Percentiles rank a stretch among this genome's conserved stretches.
These are phyloP conservation scores for Zingel zingel DNA, from an alignment of 2,113 vertebrate species.

Conservation along the genomic window DNA sequence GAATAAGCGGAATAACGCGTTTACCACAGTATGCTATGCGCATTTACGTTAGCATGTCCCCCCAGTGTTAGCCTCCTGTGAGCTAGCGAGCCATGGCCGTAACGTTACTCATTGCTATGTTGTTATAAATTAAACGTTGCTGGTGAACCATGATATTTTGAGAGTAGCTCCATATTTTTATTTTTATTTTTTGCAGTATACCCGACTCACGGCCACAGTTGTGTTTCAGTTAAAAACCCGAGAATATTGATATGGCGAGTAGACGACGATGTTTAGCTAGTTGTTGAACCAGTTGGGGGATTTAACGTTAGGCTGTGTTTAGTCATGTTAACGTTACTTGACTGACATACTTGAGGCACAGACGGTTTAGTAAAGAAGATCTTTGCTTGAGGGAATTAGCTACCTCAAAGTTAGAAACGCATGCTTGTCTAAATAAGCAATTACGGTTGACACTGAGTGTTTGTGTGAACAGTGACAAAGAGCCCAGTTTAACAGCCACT, in stretches of 20 bases:
- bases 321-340: background rate
- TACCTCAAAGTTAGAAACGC: conserved; percentile 4
- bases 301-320: conserved; percentile 16
- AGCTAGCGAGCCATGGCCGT: conserved; percentile 47
- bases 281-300: conserved; percentile 50
- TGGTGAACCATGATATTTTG: background rate
- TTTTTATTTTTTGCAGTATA: too few species aligned
- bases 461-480: background rate
- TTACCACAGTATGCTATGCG: conserved; percentile 29
- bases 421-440: conserved; percentile 23
- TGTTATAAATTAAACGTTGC: conserved; percentile 28
- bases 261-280: conserved; percentile 1
- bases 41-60: conserved; percentile 59
- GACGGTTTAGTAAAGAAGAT: too few species aligned
- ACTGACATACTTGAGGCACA: background rate
- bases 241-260: background rate
- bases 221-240: background rate
- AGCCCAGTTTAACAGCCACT: conserved; percentile 1
- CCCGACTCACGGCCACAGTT: accelerated
- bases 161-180: too few species aligned
- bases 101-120: background rate
- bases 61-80: conserved; percentile 54
- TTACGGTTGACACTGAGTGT: background rate
- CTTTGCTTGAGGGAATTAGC: conserved; percentile 31
- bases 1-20: conserved; percentile 12